These are phyloP conservation scores for Pseudopodoces humilis DNA, from an alignment of 2,113 vertebrate genomes.

Conservation along the genomic window DNA sequence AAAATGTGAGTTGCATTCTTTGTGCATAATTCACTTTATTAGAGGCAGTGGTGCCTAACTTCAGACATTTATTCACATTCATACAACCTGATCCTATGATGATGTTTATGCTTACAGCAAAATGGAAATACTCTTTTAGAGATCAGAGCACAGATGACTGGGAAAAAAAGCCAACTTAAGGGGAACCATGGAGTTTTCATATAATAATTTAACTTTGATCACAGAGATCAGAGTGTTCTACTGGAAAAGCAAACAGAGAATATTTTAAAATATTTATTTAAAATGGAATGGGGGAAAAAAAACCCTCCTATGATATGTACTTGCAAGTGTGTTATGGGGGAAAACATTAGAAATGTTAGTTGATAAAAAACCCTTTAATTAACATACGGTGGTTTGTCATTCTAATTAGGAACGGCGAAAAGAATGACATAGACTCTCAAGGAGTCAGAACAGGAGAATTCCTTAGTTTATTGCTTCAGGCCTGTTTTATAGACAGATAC, in stretches of 20 bases:
- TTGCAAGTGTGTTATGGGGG: neutral
- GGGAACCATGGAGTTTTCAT: neutral
- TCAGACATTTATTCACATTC: neutral
- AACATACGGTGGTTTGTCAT: too few relatives aligned
- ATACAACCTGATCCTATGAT: neutral
- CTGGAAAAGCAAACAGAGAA: constrained; percentile 9
- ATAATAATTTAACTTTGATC: constrained; percentile 51
- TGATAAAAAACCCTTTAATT: constrained; percentile 65
- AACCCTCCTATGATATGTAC: neutral
- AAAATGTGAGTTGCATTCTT: neutral
- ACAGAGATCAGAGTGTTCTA: constrained; percentile 44
- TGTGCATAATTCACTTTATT: neutral
- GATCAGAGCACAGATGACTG: neutral
- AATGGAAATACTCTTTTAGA: constrained; percentile 23
- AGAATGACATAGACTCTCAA: too few relatives aligned
- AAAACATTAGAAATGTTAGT: constrained; percentile 32
- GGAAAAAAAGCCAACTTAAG: neutral
- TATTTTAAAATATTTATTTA: constrained; percentile 53
- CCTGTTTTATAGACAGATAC: too few relatives aligned
- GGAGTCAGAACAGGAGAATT: too few relatives aligned
- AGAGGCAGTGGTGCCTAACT: neutral
- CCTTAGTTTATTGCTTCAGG: too few relatives aligned
- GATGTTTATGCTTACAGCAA: constrained; percentile 5
- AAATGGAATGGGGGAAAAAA: neutral
- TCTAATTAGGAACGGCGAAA: too few relatives aligned